Conservation (phyloP, 1,140 invertebrate species). For the Schlechtendalia chinensis region DNA sequence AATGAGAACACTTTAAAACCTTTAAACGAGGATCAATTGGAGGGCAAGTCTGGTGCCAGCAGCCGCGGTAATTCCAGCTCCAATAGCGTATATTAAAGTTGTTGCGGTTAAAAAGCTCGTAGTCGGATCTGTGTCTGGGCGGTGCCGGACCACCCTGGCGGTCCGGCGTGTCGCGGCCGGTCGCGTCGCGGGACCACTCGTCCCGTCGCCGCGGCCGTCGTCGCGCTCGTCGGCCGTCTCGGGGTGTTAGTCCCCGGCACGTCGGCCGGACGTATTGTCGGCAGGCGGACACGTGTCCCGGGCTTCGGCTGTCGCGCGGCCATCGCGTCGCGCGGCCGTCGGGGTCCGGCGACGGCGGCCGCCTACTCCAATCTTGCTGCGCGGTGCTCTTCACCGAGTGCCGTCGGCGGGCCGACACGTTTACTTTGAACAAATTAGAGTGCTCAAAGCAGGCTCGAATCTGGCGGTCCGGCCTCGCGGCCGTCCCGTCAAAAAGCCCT, state of each 20-base stretch:
- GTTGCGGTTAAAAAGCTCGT: conserved; percentile 77
- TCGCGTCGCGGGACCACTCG: conserved; percentile 58
- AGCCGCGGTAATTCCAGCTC: conserved; percentile 89
- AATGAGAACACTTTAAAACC: conserved; percentile 87
- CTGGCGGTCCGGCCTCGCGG: conserved; percentile 52
- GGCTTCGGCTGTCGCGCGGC: conserved; percentile 57
- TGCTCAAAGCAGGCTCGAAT: conserved; percentile 73
- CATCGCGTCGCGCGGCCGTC: conserved; percentile 52
- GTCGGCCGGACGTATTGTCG: conserved; percentile 53
- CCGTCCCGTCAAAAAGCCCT: conserved; percentile 55
- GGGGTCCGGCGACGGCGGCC: conserved; percentile 55
- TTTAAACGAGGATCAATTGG: conserved; percentile 83
- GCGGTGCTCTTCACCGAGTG: conserved; percentile 65
- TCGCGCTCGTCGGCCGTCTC: conserved; percentile 57
- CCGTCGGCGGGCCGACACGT: conserved; percentile 65
- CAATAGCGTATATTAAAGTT: conserved; percentile 86
- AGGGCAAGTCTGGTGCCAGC: conserved; percentile 90
- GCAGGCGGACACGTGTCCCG: conserved; percentile 56
- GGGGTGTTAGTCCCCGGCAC: conserved; percentile 56
- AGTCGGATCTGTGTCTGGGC: conserved; percentile 67
- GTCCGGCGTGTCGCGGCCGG: conserved; percentile 54
- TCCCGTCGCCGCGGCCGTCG: conserved; percentile 56
- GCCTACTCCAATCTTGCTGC: conserved; percentile 57
- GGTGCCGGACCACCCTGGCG: conserved; percentile 53
- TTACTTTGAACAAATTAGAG: conserved; percentile 83